A percentile compares a stretch with the other conserved stretches of the same genome.
These are phyloP conservation scores for Enoplolaimus lenunculus DNA, from an alignment of 2,888 invertebrate species.

Conservation along the genomic window DNA sequence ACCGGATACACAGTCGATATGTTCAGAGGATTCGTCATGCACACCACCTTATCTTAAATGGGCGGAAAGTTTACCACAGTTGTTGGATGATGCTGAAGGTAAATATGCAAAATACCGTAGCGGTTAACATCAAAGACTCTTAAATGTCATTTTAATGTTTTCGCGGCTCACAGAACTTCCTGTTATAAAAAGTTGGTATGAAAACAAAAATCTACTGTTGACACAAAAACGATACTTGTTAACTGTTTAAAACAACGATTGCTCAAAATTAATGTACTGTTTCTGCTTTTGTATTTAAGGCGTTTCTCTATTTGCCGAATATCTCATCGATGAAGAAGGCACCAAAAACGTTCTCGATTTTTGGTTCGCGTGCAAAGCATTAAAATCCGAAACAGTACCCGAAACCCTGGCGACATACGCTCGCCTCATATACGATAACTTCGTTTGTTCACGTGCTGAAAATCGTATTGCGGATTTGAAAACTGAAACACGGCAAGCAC, in stretches of 20 bases:
- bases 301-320: neutral
- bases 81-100: constrained; percentile 15
- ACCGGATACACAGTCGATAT: constrained; percentile 8
- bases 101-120: neutral
- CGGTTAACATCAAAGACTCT: neutral
- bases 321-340: neutral
- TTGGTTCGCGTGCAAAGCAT: constrained; percentile 20
- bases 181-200: no score
- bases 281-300: neutral
- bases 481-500: neutral
- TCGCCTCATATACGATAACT: neutral
- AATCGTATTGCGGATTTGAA: neutral
- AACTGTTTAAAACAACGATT: no score
- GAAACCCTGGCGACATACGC: neutral
- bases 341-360: constrained; percentile 12
- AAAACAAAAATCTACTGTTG: no score
- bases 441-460: constrained; percentile 5
- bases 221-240: no score
- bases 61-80: constrained; percentile 16
- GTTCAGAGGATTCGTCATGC: constrained; percentile 4
- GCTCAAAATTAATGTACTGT: no score
- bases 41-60: constrained; percentile 14
- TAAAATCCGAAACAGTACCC: neutral
- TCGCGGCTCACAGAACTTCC: no score
- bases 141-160: no score